Percentiles rank a stretch among this genome's conserved stretches.
phyloP scores from a whole-genome alignment of 2,797 vertebrate species.

The Hirundo rustica region DNA sequence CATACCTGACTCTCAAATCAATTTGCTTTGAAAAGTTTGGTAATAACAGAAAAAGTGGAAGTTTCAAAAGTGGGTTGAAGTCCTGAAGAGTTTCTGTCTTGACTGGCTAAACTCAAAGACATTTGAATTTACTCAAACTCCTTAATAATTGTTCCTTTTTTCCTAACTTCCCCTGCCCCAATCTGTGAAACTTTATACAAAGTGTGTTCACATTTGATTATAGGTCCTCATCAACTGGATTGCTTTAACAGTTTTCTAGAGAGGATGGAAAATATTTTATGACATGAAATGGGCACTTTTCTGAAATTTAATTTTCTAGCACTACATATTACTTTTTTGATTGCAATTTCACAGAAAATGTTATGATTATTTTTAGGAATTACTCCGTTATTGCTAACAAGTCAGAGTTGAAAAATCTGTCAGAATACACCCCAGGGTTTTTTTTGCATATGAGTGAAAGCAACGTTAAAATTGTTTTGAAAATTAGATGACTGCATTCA shows the following conservation, averaged over 20 bases:
- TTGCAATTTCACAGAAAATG: background rate
- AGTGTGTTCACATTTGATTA: background rate
- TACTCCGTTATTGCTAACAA: background rate
- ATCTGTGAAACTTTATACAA: background rate
- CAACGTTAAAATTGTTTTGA: background rate
- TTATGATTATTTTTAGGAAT: background rate
- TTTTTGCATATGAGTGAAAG: background rate
- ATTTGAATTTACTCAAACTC: too few species aligned
- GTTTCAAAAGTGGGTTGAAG: background rate
- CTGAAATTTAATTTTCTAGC: background rate
- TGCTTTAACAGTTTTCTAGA: background rate
- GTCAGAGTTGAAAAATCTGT: background rate
- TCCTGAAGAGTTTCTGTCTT: background rate
- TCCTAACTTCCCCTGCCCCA: background rate
- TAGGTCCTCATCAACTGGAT: background rate
- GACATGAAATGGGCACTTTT: background rate
- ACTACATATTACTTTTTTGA: background rate
- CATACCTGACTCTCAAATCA: background rate
- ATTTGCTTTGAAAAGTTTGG: background rate
- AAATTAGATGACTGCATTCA: background rate
- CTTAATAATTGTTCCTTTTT: background rate
- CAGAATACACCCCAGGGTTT: fast-evolving
- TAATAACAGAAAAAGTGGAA: background rate
- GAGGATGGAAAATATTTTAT: background rate
- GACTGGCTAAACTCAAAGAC: background rate